Evolutionary conservation across 2,888 invertebrate genomes (phyloP).

Genomic region (Oscheius sp.): DNA sequence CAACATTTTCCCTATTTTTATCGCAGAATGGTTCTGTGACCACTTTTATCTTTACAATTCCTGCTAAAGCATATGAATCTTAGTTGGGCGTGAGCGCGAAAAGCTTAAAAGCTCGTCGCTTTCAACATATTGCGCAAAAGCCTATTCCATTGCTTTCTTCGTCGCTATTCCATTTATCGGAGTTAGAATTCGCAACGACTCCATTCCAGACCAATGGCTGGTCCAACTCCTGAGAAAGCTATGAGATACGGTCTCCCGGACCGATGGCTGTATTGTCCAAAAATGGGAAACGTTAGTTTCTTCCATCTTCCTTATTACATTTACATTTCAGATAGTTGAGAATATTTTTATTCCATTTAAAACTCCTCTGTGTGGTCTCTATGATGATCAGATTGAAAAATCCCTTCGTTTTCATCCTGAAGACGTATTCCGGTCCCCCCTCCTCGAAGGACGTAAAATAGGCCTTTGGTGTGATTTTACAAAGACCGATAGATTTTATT

Average conservation of each 20-base stretch:
- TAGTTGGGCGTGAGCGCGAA: not conserved
- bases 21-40: too few relatives aligned
- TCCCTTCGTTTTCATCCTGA: constrained; percentile 86
- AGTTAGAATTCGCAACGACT: too few relatives aligned
- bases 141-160: not conserved
- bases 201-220: constrained; percentile 24
- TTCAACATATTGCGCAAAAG: too few relatives aligned
- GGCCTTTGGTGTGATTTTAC: constrained; percentile 97
- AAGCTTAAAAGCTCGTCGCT: not conserved
- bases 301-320: not conserved
- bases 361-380: constrained; percentile 87
- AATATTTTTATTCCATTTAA: constrained; percentile 92
- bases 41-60: too few relatives aligned
- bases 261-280: constrained; percentile 76
- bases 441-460: constrained; percentile 78
- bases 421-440: constrained; percentile 81
- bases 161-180: too few relatives aligned
- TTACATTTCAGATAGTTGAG: constrained; percentile 73
- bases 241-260: constrained; percentile 72
- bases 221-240: constrained; percentile 61
- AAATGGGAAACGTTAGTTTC: constrained; percentile 75
- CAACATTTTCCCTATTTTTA: too few relatives aligned
- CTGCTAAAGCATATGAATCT: too few relatives aligned
- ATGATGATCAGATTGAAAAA: constrained; percentile 84
- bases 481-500: constrained; percentile 92